Evolutionary conservation across 1,140 invertebrate genomes (phyloP), one percentile per base, ranked within the genome.

Genomic region (Coenobita brevimanus): DNA sequence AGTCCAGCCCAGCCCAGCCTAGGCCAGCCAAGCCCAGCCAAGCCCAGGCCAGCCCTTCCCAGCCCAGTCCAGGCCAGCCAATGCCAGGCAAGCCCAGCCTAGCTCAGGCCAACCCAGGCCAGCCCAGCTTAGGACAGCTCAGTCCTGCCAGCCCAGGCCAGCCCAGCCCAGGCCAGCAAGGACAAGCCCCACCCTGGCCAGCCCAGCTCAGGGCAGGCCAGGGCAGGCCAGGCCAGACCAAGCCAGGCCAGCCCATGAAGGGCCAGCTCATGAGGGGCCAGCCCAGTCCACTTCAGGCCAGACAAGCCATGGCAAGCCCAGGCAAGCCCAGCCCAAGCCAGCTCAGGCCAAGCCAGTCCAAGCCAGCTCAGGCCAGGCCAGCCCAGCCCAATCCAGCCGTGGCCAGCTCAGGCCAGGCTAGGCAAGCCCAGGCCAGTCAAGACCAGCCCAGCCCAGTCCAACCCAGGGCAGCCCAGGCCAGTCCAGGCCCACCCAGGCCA

Each of bases 301-400:
- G 76, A 27, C 76, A 10, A 79, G 76, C 10, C 54, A 6, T 80
- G 79, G 79, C 79, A 15, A 82, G 79, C 15, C 79, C 79, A 82
- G 79, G 50, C 76, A 10, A 79, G 76, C 10, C 76, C 76, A 79
- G 76, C 10, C 76, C 76, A 79, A 33, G 36, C 54, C 41, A 82
- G 79, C 67, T 54, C 50, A 82, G 79, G 33, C 79, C 79, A 82
- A 54, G 50, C 79, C 79, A 82, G 79, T 15, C 79, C 79, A 82
- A 54, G 33, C 79, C 54, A 82, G 79, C 13, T 54, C 50, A 82
- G 79, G 41, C 79, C 79, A 82, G 79, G 13, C 41, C 41, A 82
- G 79, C 13, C 79, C 79, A 82, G 79, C 13, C 79, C 79, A 82
- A 54, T 17, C 79, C 54, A 82, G 79, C 13, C 79, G 13, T 80